A percentile compares a stretch with the other conserved stretches of the same genome.
Evolutionary conservation across 1,140 invertebrate species (phyloP).

Genomic region (honey bee (Apis mellifera)): DNA sequence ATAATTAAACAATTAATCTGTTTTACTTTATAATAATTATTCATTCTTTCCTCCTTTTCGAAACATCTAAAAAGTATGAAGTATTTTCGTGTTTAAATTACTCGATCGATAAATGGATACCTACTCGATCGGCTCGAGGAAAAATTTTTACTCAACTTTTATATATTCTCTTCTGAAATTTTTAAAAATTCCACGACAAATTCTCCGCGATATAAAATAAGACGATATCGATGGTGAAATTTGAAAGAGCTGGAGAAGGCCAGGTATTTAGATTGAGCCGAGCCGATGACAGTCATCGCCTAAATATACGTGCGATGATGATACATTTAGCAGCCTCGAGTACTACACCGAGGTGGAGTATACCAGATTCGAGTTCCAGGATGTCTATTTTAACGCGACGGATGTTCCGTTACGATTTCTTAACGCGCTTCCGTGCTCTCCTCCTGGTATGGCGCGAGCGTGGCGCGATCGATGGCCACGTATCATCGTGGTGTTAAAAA

Average conservation of each 20-base stretch:
- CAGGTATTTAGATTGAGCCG: conserved; percentile 33
- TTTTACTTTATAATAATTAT: too few species aligned
- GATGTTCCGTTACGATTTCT: conserved; percentile 61
- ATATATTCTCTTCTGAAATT: too few species aligned
- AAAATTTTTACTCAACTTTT: too few species aligned
- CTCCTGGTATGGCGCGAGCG: neutral
- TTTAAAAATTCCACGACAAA: too few species aligned
- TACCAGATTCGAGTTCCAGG: conserved; percentile 40
- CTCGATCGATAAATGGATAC: too few species aligned
- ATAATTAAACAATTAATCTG: too few species aligned
- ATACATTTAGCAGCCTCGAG: conserved; percentile 45
- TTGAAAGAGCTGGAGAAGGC: neutral
- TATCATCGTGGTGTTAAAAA: neutral
- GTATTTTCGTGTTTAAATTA: too few species aligned
- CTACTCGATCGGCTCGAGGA: too few species aligned
- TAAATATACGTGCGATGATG: conserved; percentile 60
- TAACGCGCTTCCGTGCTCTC: conserved; percentile 54
- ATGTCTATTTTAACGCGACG: conserved; percentile 70
- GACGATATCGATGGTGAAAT: neutral
- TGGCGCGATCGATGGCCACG: neutral
- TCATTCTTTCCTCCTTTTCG: too few species aligned
- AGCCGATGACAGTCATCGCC: conserved; percentile 59
- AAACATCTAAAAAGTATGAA: too few species aligned
- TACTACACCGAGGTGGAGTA: conserved; percentile 38
- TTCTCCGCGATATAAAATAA: neutral